Percentiles rank a stretch among this genome's conserved stretches.
Conservation (phyloP, 2,113 vertebrate species). For the Naja naja region DNA sequence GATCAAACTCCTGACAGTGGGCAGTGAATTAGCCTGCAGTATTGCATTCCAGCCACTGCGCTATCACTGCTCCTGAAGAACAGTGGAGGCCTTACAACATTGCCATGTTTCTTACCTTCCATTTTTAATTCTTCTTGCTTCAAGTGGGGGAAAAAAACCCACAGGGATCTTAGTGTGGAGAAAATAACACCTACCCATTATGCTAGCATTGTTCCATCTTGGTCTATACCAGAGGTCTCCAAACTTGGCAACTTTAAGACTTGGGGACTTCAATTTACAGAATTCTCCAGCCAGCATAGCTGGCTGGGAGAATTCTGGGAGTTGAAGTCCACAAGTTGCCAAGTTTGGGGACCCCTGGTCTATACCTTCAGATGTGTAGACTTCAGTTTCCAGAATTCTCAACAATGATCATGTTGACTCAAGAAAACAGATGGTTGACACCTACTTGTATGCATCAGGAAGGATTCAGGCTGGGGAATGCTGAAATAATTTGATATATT, state of each 20-base stretch:
- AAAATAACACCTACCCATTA: too few species aligned
- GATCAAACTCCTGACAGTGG: too few species aligned
- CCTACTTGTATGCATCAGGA: background rate
- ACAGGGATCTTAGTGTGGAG: background rate
- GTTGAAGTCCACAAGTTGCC: too few species aligned
- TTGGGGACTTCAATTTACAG: too few species aligned
- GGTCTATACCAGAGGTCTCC: background rate
- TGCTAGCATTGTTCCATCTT: background rate
- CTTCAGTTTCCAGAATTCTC: background rate
- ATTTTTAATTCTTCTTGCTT: background rate
- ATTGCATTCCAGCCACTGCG: too few species aligned
- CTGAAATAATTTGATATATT: background rate
- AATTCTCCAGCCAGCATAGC: too few species aligned
- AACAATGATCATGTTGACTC: background rate
- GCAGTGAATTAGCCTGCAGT: too few species aligned
- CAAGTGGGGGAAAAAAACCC: background rate
- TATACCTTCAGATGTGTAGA: background rate
- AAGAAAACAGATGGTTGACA: background rate
- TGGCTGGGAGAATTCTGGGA: too few species aligned
- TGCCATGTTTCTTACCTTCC: too few species aligned
- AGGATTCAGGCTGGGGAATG: background rate
- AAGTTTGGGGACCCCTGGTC: background rate
- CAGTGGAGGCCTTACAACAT: too few species aligned
- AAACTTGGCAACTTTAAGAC: too few species aligned
- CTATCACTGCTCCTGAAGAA: too few species aligned